Evolutionary conservation across 1,140 invertebrate species (phyloP), one percentile per base, ranked within the genome.

Genomic region (Zaprionus lachaisei): DNA sequence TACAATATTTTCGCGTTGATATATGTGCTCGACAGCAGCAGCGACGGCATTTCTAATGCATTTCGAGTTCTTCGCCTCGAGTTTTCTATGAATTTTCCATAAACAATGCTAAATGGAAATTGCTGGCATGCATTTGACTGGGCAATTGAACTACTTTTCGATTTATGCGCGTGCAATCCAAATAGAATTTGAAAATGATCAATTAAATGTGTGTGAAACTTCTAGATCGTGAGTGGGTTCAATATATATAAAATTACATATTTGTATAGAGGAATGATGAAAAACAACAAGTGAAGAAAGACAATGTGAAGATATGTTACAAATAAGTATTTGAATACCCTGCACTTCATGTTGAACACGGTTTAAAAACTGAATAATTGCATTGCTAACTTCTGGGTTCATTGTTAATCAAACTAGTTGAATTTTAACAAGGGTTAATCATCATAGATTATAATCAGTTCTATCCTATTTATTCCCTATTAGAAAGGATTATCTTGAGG

Each of bases 1-100:
- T 87, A 81, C 84, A 87, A 89, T 87, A 84, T 81, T 84, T 87
- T 80, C 70, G 84, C 82, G 66, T 78, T 79, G 57, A 71, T 70
- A 83, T 77, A 79, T 63, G 20, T 47, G 44, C 31, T 44, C 41
- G 41, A 44, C 41, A 44, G 9, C 26, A 12, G 58, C 49, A 57
- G 20, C 51, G 38, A 41, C 60, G 75, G 68, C 76, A 56, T 74
- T 83, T 79, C 77, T 80, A 87, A 84, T 87, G 83, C 73, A 89
- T 87, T 89, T 81, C 83, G 76, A 73, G 68, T 83, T 71, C 72
- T 74, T 70, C 64, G 66, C 69, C 74, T 85, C 82, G 68, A 84
- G 74, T 72, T 89, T 89, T 89, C 84, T 89, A 84, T 87, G 66
- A 84, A 87, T 87, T 89, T 87, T 62, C 76, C 83, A 86, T 86